A percentile compares a stretch with the other conserved stretches of the same genome.
Evolutionary conservation across 2,797 vertebrate genomes (phyloP).

Genomic region (Crocodylus rhombifer): DNA sequence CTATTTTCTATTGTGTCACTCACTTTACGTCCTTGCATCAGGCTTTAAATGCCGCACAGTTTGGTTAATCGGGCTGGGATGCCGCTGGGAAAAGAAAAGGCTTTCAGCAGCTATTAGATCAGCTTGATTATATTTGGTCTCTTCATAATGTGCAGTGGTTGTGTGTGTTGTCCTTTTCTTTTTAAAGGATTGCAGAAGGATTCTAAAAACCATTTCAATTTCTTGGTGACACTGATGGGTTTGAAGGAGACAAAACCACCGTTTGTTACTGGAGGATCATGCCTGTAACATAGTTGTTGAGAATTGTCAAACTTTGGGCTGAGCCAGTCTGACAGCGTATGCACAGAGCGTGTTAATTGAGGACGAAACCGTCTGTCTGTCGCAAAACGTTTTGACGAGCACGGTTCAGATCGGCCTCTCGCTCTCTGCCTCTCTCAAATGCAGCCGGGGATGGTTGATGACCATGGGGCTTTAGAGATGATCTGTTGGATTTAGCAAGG

Average conservation of each 20-base stretch:
- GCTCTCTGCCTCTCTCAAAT: neutral
- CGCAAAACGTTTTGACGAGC: neutral
- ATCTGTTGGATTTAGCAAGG: neutral
- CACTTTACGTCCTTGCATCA: too few species aligned
- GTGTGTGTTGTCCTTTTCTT: neutral
- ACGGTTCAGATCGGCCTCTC: neutral
- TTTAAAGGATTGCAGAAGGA: neutral
- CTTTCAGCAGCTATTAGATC: neutral
- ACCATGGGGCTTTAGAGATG: neutral
- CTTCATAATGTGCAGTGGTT: neutral
- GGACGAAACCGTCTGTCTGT: neutral
- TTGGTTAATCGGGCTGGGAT: too few species aligned
- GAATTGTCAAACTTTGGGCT: neutral
- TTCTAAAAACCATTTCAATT: neutral
- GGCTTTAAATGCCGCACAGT: neutral
- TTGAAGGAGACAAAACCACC: neutral
- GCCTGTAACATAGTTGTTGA: neutral
- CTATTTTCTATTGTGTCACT: neutral
- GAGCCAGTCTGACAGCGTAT: neutral
- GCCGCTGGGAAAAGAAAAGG: too few species aligned
- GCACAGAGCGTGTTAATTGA: neutral
- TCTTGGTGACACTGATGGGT: neutral
- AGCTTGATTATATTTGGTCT: neutral
- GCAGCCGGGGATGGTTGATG: rapidly evolving
- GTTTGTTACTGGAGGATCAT: neutral